Evolutionary conservation across 2,888 invertebrate genomes (phyloP).

Genomic region (Dinocampus coccinellae): DNA sequence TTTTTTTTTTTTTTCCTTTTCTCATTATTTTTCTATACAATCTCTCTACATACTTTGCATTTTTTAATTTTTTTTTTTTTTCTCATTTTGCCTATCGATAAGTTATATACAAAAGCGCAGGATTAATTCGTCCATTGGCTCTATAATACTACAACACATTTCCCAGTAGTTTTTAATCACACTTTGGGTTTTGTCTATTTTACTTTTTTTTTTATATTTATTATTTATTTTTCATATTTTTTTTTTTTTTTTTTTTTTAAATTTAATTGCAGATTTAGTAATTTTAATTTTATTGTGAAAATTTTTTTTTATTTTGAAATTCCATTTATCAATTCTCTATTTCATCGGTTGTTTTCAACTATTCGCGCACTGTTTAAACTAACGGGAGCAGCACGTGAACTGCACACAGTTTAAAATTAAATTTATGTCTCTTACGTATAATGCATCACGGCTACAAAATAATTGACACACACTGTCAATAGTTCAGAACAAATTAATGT

Average conservation of each 20-base stretch:
- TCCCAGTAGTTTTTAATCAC: slow-evolving; percentile 34
- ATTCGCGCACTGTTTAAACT: too few relatives aligned
- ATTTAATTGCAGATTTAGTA: background rate
- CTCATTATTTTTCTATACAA: slow-evolving; percentile 63
- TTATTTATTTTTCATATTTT: slow-evolving; percentile 22
- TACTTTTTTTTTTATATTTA: slow-evolving; percentile 22
- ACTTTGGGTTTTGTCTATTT: slow-evolving; percentile 36
- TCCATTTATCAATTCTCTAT: background rate
- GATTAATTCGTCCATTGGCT: slow-evolving; percentile 46
- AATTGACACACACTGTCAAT: slow-evolving; percentile 62
- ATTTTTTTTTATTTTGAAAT: background rate
- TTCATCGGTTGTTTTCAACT: background rate
- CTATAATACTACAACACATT: slow-evolving; percentile 12
- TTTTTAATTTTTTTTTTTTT: slow-evolving; percentile 29
- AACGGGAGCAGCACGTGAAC: background rate
- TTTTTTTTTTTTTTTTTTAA: slow-evolving; percentile 7
- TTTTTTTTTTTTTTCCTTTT: too few relatives aligned
- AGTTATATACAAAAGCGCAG: slow-evolving; percentile 65
- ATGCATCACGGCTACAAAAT: slow-evolving; percentile 55
- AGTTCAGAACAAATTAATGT: slow-evolving; percentile 16
- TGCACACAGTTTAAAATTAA: background rate
- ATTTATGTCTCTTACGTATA: slow-evolving; percentile 23
- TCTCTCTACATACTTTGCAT: slow-evolving; percentile 50
- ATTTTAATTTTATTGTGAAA: background rate
- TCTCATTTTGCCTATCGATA: slow-evolving; percentile 42